Evolutionary conservation across 2,113 vertebrate genomes (phyloP).

Genomic region (Hydrolagus affinis): DNA sequence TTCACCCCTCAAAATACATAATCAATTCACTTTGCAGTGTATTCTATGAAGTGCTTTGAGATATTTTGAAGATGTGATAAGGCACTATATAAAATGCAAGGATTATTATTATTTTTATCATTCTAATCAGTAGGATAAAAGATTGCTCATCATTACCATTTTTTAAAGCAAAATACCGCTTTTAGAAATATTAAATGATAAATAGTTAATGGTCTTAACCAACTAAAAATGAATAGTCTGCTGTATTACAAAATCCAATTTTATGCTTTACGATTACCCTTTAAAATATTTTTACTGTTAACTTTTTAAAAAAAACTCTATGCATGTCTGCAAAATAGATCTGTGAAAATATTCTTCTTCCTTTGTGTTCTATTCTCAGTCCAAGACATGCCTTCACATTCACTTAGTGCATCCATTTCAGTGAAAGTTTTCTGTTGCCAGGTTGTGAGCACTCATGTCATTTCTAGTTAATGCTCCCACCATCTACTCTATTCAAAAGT

Average conservation of each 20-base stretch:
- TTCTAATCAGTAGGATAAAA: background rate
- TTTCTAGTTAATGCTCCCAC: background rate
- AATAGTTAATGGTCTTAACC: too few relatives aligned
- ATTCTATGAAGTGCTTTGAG: too few relatives aligned
- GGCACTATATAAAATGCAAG: too few relatives aligned
- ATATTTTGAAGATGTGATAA: too few relatives aligned
- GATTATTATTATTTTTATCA: background rate
- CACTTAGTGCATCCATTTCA: constrained; percentile 6
- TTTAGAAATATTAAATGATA: too few relatives aligned
- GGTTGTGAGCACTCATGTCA: constrained; percentile 1
- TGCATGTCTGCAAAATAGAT: background rate
- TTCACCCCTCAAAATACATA: too few relatives aligned
- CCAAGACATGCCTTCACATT: background rate
- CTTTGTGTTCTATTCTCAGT: background rate
- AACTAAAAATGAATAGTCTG: too few relatives aligned
- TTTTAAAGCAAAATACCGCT: too few relatives aligned
- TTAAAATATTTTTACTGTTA: background rate
- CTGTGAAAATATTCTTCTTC: background rate
- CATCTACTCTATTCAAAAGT: background rate
- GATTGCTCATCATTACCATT: background rate
- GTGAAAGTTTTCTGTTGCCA: constrained; percentile 9
- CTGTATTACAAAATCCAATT: too few relatives aligned
- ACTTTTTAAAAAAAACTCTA: too few relatives aligned
- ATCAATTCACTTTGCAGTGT: too few relatives aligned
- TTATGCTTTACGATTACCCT: background rate